A percentile compares a stretch with the other conserved stretches of the same genome.
These are phyloP conservation scores for Melanargia galathea DNA, from an alignment of 2,888 invertebrate genomes.

Conservation along the genomic window DNA sequence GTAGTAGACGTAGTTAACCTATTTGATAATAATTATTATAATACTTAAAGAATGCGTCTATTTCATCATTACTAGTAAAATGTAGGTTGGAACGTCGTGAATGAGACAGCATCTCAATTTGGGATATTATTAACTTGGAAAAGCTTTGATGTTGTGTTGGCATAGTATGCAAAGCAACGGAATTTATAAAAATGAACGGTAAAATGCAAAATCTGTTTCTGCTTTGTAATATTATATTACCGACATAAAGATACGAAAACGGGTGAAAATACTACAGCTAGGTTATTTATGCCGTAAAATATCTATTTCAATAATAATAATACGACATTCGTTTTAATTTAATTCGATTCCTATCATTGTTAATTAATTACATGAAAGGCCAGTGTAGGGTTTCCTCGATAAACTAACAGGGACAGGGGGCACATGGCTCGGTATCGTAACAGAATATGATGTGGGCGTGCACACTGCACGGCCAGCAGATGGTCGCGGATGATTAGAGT, in stretches of 20 bases:
- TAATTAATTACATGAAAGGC: slow-evolving; percentile 19
- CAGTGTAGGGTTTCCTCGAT: slow-evolving; percentile 50
- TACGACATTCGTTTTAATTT: background rate
- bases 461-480: slow-evolving; percentile 69
- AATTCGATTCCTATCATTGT: slow-evolving; percentile 8
- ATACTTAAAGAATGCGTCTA: background rate
- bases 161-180: slow-evolving; percentile 4
- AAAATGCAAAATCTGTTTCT: slow-evolving; percentile 2
- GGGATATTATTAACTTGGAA: slow-evolving; percentile 16
- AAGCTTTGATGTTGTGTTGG: slow-evolving; percentile 13
- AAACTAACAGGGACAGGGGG: slow-evolving; percentile 42
- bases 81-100: slow-evolving; percentile 10
- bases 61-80: slow-evolving; percentile 7
- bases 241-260: background rate
- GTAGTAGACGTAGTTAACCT: background rate
- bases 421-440: slow-evolving; percentile 58
- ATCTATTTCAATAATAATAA: background rate
- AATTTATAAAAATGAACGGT: background rate
- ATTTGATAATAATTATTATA: background rate
- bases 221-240: background rate
- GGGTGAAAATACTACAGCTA: background rate
- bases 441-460: slow-evolving; percentile 72
- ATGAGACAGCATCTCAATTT: slow-evolving; percentile 16
- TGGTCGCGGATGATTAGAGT: slow-evolving; percentile 78
- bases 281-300: background rate